A percentile compares a stretch with the other conserved stretches of the same genome.
These are phyloP conservation scores for Ammodytes dubius DNA, from an alignment of 2,113 vertebrate species.

Conservation along the genomic window DNA sequence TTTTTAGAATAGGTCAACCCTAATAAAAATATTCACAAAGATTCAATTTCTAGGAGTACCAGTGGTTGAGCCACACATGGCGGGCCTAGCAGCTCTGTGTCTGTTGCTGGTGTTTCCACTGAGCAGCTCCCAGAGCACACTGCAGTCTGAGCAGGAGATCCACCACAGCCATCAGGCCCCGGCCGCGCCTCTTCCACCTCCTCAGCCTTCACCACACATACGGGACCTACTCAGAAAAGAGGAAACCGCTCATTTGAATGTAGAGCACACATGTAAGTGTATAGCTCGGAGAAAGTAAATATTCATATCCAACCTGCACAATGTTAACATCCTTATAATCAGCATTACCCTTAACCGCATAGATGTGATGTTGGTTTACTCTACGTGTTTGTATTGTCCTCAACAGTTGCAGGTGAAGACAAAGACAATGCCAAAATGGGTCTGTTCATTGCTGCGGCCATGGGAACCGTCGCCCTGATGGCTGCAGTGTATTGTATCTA, in stretches of 20 bases:
- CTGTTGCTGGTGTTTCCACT: constrained; percentile 70
- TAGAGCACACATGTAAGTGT: constrained; percentile 69
- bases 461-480: constrained; percentile 82
- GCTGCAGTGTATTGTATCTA: constrained; percentile 83
- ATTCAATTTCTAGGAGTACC: not conserved
- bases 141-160: constrained; percentile 56
- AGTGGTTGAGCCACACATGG: constrained; percentile 55
- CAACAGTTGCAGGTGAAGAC: constrained; percentile 65
- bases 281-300: not conserved
- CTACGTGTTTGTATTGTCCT: constrained; percentile 1
- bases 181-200: constrained; percentile 17
- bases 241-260: constrained; percentile 47
- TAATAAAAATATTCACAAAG: too few species aligned
- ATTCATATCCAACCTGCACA: not conserved
- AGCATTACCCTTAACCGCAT: not conserved
- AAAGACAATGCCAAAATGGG: constrained; percentile 76
- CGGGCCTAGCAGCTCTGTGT: constrained; percentile 47
- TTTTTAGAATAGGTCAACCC: constrained; percentile 5
- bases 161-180: constrained; percentile 32
- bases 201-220: constrained; percentile 39
- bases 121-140: constrained; percentile 70
- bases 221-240: constrained; percentile 47
- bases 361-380: not conserved
- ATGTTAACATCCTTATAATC: not conserved
- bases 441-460: constrained; percentile 81